Conservation (phyloP, 2,113 vertebrate genomes). For the Vidua chalybeata region DNA sequence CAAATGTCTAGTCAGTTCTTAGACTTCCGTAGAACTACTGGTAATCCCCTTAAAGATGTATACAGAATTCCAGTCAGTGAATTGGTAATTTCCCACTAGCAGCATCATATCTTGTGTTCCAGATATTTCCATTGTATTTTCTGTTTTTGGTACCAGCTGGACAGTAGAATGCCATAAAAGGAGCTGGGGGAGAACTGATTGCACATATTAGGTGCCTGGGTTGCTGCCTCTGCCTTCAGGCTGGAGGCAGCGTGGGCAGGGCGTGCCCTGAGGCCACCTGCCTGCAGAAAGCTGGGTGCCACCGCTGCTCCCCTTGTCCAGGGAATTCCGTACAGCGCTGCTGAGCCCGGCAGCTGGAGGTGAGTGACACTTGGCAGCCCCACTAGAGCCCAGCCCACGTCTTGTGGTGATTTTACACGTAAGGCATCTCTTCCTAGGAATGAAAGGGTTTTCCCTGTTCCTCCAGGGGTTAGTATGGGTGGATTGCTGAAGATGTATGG, state of each 20-base stretch:
- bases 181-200: not conserved
- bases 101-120: not conserved
- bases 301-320: fast-evolving
- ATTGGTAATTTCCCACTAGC: not conserved
- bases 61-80: not conserved
- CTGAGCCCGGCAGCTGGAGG: not conserved
- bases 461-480: not conserved
- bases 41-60: not conserved
- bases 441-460: not conserved
- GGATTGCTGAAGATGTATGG: fast-evolving
- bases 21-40: not conserved
- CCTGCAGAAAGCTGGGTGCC: not conserved
- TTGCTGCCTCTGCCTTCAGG: not conserved
- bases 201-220: not conserved
- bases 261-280: fast-evolving
- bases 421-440: not conserved
- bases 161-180: not conserved
- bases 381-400: not conserved
- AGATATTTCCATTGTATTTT: not conserved
- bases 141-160: not conserved
- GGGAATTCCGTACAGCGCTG: not conserved
- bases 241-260: not conserved
- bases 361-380: not conserved
- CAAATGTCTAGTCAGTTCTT: not conserved
- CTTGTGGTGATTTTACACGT: not conserved